Percentiles rank a stretch among this genome's conserved stretches.
phyloP scores from a whole-genome alignment of 2,797 vertebrate species.

The Xiphorhynchus erythropygius region DNA sequence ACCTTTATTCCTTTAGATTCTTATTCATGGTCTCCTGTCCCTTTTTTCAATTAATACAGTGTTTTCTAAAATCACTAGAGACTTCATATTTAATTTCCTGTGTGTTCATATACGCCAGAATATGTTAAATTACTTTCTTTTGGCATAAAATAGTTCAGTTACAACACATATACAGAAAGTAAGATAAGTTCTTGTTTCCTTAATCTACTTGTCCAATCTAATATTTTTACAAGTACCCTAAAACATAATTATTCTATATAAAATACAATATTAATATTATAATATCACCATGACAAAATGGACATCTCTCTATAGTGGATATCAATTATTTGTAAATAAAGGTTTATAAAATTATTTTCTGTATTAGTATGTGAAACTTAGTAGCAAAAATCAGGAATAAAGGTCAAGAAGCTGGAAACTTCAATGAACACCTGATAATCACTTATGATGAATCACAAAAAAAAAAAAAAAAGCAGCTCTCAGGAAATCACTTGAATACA shows the following conservation, averaged over 20 bases:
- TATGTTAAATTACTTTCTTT: not conserved
- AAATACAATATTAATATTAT: not conserved
- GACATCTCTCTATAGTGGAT: not conserved
- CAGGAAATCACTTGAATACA: not conserved
- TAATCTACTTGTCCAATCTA: not conserved
- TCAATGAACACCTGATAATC: not conserved
- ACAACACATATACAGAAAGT: not conserved
- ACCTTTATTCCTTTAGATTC: not conserved
- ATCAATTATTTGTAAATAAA: not conserved
- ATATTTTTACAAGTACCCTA: not conserved
- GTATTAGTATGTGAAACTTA: not conserved
- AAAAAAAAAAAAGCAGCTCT: not conserved
- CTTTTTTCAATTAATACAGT: slow-evolving; percentile 5
- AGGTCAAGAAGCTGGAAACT: not conserved
- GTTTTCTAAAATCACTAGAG: slow-evolving; percentile 9
- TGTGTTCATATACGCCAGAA: not conserved
- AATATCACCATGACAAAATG: not conserved
- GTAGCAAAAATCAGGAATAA: not conserved
- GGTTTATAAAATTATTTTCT: not conserved
- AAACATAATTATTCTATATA: not conserved
- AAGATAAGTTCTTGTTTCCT: not conserved
- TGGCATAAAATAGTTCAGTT: not conserved
- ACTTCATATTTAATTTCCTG: slow-evolving; percentile 34
- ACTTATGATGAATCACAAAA: not conserved
- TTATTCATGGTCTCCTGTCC: not conserved